These are phyloP conservation scores for Andrena flavipes DNA, from an alignment of 2,888 invertebrate genomes.

Conservation along the genomic window DNA sequence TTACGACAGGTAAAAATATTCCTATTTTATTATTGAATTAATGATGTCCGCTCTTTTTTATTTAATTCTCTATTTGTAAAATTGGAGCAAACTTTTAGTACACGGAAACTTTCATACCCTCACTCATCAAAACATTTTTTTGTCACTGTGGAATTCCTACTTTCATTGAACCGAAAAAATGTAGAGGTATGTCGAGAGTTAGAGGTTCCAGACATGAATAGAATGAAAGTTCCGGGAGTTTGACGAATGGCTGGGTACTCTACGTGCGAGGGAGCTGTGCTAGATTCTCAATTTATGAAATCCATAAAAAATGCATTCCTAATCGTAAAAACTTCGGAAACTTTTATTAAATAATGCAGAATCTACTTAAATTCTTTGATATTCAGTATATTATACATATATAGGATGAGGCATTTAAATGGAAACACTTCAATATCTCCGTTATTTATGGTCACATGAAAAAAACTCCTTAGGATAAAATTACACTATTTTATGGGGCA, in stretches of 20 bases:
- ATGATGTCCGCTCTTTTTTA: neutral
- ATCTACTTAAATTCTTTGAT: neutral
- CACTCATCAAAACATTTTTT: neutral
- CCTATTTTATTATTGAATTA: neutral
- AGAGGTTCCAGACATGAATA: constrained; percentile 4
- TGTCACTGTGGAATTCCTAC: neutral
- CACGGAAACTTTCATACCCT: neutral
- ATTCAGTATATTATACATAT: neutral
- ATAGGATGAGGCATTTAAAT: too few species aligned
- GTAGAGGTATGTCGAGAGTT: constrained; percentile 6
- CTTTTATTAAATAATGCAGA: neutral
- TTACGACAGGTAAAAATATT: neutral
- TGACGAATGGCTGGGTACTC: constrained; percentile 4
- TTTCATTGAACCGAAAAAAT: neutral
- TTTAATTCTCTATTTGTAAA: neutral
- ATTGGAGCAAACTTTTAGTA: neutral
- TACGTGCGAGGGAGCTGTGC: neutral
- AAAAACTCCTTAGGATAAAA: too few species aligned
- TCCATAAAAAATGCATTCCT: neutral
- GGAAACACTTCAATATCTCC: too few species aligned
- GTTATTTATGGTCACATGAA: too few species aligned
- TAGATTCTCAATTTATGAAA: constrained; percentile 8
- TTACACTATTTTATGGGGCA: too few species aligned
- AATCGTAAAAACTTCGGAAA: neutral
- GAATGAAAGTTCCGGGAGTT: constrained; percentile 8